A percentile compares a stretch with the other conserved stretches of the same genome.
Evolutionary conservation across 2,888 invertebrate genomes (phyloP).

Genomic region (Sinopyrophorus schimmeli): DNA sequence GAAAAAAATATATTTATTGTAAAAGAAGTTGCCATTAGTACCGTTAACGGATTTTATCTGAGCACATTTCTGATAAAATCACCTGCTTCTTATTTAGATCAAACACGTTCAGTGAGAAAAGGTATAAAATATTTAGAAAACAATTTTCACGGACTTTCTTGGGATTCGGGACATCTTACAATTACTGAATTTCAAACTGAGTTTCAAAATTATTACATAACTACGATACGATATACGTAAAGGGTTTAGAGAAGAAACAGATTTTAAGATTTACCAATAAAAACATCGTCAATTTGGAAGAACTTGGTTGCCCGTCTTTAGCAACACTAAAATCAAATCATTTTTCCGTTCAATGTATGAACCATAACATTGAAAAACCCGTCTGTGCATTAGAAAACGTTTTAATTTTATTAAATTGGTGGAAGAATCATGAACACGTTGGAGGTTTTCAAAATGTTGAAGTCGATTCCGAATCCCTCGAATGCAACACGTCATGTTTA

Average conservation of each 20-base stretch:
- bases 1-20: neutral
- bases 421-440: conserved; percentile 7
- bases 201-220: neutral
- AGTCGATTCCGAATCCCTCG: neutral
- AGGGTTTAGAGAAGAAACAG: conserved; percentile 6
- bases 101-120: neutral
- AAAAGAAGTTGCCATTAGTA: conserved; percentile 1
- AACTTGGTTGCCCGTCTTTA: conserved; percentile 3
- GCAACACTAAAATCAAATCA: neutral
- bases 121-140: conserved; percentile 1
- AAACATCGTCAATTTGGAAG: conserved; percentile 2
- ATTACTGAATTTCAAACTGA: neutral
- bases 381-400: conserved; percentile 11
- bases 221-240: conserved; percentile 3
- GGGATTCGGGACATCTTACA: conserved; percentile 3
- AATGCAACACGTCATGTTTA: conserved; percentile 5
- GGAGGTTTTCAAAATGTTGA: neutral
- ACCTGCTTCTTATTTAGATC: neutral
- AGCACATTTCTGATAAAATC: conserved; percentile 1
- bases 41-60: neutral
- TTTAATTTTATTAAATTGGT: conserved; percentile 5
- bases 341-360: neutral
- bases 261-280: neutral
- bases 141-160: neutral
- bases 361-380: conserved; percentile 6